A percentile compares a stretch with the other conserved stretches of the same genome.
These are phyloP conservation scores for Labeo catla DNA, from an alignment of 2,113 vertebrate genomes.

Conservation along the genomic window DNA sequence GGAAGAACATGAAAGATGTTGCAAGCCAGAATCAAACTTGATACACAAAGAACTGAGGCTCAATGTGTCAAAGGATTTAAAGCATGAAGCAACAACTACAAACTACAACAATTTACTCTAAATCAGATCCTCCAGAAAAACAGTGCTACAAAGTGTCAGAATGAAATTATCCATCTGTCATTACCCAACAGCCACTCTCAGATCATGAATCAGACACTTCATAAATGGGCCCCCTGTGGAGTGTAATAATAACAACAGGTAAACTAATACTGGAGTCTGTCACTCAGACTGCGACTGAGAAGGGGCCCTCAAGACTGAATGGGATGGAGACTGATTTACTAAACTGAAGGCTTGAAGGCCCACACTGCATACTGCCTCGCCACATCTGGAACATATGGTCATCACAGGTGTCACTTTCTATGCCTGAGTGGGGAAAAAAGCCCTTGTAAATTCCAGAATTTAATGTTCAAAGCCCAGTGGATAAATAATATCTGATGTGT, in stretches of 20 bases:
- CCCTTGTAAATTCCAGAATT: slow-evolving; percentile 54
- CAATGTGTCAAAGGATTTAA: neutral
- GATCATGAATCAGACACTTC: slow-evolving; percentile 36
- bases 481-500: slow-evolving; percentile 42
- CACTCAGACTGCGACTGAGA: slow-evolving; percentile 10
- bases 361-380: neutral
- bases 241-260: slow-evolving; percentile 42
- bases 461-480: slow-evolving; percentile 40
- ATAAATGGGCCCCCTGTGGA: slow-evolving; percentile 38
- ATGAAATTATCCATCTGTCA: slow-evolving; percentile 34
- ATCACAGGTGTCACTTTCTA: slow-evolving; percentile 55
- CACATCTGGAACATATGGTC: slow-evolving; percentile 47
- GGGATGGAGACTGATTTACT: slow-evolving; percentile 16
- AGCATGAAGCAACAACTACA: neutral
- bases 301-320: slow-evolving; percentile 19
- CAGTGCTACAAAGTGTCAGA: neutral
- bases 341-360: neutral
- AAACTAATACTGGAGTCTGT: slow-evolving; percentile 3
- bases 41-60: neutral
- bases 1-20: neutral
- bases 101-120: slow-evolving; percentile 19
- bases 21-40: neutral
- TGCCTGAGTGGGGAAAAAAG: slow-evolving; percentile 26
- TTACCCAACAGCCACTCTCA: slow-evolving; percentile 21
- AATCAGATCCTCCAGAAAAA: slow-evolving; percentile 10